Conservation (phyloP, 2,888 invertebrate species). For the Cantharis rustica region DNA sequence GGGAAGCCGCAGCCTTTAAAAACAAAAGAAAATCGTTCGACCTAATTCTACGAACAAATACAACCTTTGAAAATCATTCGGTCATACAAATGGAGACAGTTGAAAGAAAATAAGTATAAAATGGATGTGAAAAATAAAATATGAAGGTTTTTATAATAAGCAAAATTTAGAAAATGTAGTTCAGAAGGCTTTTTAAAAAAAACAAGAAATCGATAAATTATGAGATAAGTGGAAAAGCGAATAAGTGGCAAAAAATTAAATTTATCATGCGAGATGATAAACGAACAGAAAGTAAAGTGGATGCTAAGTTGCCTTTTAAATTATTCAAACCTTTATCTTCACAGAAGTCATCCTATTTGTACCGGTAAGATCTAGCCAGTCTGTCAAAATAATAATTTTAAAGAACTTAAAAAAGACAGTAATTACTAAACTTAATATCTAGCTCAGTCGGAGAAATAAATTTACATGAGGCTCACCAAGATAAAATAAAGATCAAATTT, state of each 20-base stretch:
- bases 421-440: no score
- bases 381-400: no score
- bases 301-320: no score
- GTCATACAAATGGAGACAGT: not conserved
- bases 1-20: not conserved
- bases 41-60: not conserved
- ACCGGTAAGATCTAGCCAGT: no score
- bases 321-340: no score
- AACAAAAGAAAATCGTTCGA: not conserved
- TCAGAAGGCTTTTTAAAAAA: not conserved
- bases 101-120: not conserved
- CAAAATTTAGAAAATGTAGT: not conserved
- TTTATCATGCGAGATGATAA: not conserved
- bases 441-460: no score
- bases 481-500: no score
- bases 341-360: no score
- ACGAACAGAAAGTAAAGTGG: not conserved
- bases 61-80: not conserved
- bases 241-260: not conserved
- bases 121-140: not conserved
- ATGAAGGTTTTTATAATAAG: not conserved
- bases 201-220: not conserved
- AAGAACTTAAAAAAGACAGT: no score
- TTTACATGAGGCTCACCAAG: no score
- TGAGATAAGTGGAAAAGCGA: no score